These are phyloP conservation scores for Calephelis perditalis DNA, from an alignment of 2,888 invertebrate species.

Conservation along the genomic window DNA sequence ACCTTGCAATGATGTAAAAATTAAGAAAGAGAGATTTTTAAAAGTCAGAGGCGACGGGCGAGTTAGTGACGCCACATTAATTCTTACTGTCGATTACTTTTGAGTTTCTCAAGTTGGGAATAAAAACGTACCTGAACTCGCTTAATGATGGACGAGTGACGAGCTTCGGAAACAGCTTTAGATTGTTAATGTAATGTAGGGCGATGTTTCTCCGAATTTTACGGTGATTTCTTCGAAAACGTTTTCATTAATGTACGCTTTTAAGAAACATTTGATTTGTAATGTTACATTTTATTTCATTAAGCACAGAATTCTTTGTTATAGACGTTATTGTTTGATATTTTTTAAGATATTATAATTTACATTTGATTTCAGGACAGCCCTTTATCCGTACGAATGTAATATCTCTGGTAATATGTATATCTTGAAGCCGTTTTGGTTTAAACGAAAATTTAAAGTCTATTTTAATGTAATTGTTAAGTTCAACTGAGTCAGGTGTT, in stretches of 20 bases:
- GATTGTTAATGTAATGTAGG: slow-evolving; percentile 23
- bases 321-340: too few species aligned
- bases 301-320: too few species aligned
- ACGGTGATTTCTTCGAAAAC: slow-evolving; percentile 10
- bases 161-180: slow-evolving; percentile 27
- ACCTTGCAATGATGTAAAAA: slow-evolving; percentile 75
- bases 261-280: slow-evolving; percentile 3
- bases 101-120: slow-evolving; percentile 36
- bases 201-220: slow-evolving; percentile 16
- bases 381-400: too few species aligned
- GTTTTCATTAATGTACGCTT: slow-evolving; percentile 16
- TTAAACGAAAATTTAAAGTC: too few species aligned
- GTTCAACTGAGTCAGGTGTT: too few species aligned
- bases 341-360: too few species aligned
- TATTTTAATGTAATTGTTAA: too few species aligned
- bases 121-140: slow-evolving; percentile 44
- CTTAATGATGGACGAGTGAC: slow-evolving; percentile 34
- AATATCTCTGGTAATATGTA: too few species aligned
- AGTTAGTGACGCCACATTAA: slow-evolving; percentile 77
- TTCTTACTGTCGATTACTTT: slow-evolving; percentile 65
- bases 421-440: too few species aligned
- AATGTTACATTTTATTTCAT: neutral
- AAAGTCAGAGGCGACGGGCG: slow-evolving; percentile 52
- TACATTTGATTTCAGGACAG: too few species aligned
- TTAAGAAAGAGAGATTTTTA: slow-evolving; percentile 70